phyloP scores from a whole-genome alignment of 2,888 invertebrate genomes.

The Acleris laterana region DNA sequence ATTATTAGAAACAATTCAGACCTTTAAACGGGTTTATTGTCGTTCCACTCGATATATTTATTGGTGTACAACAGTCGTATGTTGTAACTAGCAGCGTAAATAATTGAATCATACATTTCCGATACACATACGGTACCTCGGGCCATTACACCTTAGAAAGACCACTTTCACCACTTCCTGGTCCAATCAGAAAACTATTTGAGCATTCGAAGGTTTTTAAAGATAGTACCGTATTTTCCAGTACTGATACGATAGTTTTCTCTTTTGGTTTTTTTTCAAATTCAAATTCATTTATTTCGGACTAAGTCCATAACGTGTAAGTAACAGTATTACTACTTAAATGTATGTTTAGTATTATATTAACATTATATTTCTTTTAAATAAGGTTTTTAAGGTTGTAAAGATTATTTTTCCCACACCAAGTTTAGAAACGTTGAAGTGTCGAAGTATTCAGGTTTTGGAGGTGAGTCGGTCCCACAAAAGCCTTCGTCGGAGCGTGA shows the following conservation, averaged over 20 bases:
- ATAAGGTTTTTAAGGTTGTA: too few relatives aligned
- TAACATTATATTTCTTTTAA: too few relatives aligned
- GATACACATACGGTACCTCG: constrained; percentile 39
- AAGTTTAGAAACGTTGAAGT: constrained; percentile 5
- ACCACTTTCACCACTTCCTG: constrained; percentile 50
- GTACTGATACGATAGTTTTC: not conserved
- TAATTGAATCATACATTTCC: constrained; percentile 38
- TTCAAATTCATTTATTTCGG: too few relatives aligned
- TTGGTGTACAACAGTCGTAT: constrained; percentile 32
- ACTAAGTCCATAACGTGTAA: too few relatives aligned
- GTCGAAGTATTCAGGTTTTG: constrained; percentile 1
- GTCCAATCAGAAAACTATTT: constrained; percentile 40
- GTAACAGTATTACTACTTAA: too few relatives aligned
- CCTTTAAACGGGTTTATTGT: too few relatives aligned
- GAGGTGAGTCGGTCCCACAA: constrained; percentile 30
- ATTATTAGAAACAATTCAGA: too few relatives aligned
- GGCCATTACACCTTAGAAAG: constrained; percentile 47
- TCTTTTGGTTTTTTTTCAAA: too few relatives aligned
- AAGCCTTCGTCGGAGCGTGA: constrained; percentile 22
- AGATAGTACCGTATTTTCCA: not conserved
- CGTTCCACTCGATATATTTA: constrained; percentile 36
- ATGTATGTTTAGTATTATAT: too few relatives aligned
- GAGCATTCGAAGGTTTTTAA: constrained; percentile 1
- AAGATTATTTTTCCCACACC: not conserved
- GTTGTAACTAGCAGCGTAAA: constrained; percentile 41